These are phyloP conservation scores for Apoderus coryli DNA, from an alignment of 2,888 invertebrate genomes.

Conservation along the genomic window DNA sequence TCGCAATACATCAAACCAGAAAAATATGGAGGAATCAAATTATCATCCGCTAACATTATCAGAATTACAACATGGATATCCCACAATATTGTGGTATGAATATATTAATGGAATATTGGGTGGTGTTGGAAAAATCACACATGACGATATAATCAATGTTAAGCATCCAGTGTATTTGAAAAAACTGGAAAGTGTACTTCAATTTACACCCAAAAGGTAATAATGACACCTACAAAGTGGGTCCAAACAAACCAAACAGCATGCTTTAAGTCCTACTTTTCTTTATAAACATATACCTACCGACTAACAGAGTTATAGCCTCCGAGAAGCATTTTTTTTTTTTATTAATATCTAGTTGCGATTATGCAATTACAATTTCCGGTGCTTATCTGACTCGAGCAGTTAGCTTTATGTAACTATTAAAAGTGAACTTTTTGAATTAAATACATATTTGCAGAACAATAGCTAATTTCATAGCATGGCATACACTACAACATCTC, in stretches of 20 bases:
- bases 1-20: no score
- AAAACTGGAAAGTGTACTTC: conserved; percentile 22
- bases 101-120: conserved; percentile 26
- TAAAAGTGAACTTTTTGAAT: not conserved
- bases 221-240: no score
- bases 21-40: no score
- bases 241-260: no score
- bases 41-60: conserved; percentile 24
- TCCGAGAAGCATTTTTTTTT: no score
- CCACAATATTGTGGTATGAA: conserved; percentile 26
- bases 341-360: no score
- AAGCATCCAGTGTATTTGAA: conserved; percentile 24
- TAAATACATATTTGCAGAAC: conserved; percentile 19
- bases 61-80: conserved; percentile 36
- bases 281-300: no score
- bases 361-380: no score
- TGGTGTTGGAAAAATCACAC: conserved; percentile 21
- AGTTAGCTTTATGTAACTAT: no score
- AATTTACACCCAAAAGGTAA: conserved; percentile 26
- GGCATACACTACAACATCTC: conserved; percentile 25
- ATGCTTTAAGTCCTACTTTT: no score
- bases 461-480: conserved; percentile 28
- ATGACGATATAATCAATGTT: conserved; percentile 26
- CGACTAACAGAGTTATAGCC: no score
- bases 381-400: no score